Percentiles rank a stretch among this genome's conserved stretches.
phyloP scores from a whole-genome alignment of 2,888 invertebrate genomes.

The Eucera pruinosa region DNA sequence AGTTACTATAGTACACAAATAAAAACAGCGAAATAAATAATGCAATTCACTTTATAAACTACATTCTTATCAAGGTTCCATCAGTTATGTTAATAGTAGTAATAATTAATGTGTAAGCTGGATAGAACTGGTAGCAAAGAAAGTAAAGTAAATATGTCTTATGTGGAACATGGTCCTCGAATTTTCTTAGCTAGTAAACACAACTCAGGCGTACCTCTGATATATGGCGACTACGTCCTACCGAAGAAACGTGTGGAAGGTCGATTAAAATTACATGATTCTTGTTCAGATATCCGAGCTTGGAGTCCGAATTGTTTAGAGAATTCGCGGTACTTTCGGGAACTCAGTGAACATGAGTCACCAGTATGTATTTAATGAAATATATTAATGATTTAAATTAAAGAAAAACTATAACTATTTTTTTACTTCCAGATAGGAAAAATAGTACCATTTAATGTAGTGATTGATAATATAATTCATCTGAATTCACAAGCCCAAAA shows the following conservation, averaged over 20 bases:
- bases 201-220: conserved; percentile 61
- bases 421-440: conserved; percentile 63
- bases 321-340: conserved; percentile 78
- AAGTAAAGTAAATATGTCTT: conserved; percentile 62
- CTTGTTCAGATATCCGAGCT: conserved; percentile 86
- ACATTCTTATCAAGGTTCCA: conserved; percentile 25
- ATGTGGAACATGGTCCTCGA: conserved; percentile 71
- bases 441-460: conserved; percentile 70
- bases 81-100: conserved; percentile 14
- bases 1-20: conserved; percentile 65
- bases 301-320: conserved; percentile 86
- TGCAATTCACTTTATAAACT: conserved; percentile 27
- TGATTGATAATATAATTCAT: conserved; percentile 75
- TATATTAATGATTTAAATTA: not conserved
- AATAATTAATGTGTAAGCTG: conserved; percentile 19
- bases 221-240: conserved; percentile 72
- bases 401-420: not conserved
- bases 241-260: conserved; percentile 85
- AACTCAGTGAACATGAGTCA: conserved; percentile 75
- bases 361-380: conserved; percentile 62
- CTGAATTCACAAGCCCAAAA: conserved; percentile 73
- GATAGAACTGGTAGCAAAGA: conserved; percentile 5
- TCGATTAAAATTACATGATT: conserved; percentile 85
- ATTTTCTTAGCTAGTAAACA: conserved; percentile 66
- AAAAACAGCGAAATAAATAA: conserved; percentile 46